Percentiles rank a stretch among this genome's conserved stretches.
phyloP scores from a whole-genome alignment of 2,113 vertebrate species.

The Psilopsiagon aurifrons region DNA sequence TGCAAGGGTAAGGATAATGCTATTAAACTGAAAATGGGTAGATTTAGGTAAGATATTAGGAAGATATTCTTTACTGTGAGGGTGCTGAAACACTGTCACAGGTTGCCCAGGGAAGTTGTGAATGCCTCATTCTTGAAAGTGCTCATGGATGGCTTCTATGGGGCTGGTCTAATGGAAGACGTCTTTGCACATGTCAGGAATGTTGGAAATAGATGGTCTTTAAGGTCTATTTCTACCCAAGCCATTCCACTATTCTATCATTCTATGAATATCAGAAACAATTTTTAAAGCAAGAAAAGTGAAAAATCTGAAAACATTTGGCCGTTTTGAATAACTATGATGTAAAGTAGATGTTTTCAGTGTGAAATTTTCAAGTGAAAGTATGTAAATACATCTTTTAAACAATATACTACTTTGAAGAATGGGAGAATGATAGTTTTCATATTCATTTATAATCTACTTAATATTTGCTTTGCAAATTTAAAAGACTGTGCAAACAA shows the following conservation, averaged over 20 bases:
- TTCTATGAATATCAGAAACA: neutral
- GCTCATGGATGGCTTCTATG: neutral
- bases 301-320: neutral
- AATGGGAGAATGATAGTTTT: neutral
- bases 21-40: no score
- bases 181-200: neutral
- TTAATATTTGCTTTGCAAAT: neutral
- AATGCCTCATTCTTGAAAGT: neutral
- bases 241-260: neutral
- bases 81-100: no score
- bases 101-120: neutral
- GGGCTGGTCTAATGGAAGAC: neutral
- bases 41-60: no score
- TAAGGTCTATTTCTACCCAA: neutral
- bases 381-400: neutral
- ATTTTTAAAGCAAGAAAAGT: neutral
- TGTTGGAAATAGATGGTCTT: neutral
- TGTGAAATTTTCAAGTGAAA: neutral
- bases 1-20: no score
- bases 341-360: neutral
- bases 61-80: no score
- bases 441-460: neutral
- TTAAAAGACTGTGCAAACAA: neutral
- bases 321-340: neutral
- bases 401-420: neutral